These are phyloP conservation scores for Ariopsis seemanni DNA, from an alignment of 2,113 vertebrate genomes.

Conservation along the genomic window DNA sequence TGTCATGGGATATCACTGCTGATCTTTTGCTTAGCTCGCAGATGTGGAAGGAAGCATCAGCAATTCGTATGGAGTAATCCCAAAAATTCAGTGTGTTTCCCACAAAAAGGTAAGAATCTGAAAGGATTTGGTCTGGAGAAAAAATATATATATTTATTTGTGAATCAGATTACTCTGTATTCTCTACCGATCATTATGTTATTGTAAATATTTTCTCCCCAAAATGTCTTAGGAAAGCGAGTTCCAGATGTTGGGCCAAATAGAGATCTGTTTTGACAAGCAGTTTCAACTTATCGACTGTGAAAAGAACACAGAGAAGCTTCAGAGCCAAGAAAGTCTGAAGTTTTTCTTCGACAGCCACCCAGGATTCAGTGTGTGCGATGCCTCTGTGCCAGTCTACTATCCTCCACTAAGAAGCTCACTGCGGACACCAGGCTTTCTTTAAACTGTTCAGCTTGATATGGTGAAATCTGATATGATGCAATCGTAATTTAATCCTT, in stretches of 20 bases:
- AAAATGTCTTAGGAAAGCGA: conserved; percentile 31
- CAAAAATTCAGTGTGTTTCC: conserved; percentile 60
- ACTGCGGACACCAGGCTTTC: not conserved
- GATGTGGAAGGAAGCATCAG: conserved; percentile 47
- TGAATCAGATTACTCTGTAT: not conserved
- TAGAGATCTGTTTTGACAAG: conserved; percentile 59
- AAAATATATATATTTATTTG: too few species aligned
- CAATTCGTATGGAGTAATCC: conserved; percentile 41
- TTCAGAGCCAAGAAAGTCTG: conserved; percentile 15
- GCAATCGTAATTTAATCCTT: not conserved
- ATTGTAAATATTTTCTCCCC: not conserved
- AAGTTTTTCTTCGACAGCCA: not conserved
- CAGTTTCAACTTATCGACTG: conserved; percentile 55
- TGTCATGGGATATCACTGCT: not conserved
- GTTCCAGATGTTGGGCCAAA: conserved; percentile 58
- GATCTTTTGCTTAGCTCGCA: conserved; percentile 48
- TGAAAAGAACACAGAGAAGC: conserved; percentile 17
- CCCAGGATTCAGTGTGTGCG: conserved; percentile 49
- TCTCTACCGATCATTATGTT: not conserved
- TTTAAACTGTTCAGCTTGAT: not conserved
- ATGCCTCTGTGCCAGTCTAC: conserved; percentile 43
- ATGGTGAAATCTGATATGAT: not conserved
- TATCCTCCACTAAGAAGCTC: conserved; percentile 47
- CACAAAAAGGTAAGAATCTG: conserved; percentile 46
- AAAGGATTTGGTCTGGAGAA: too few species aligned